Evolutionary conservation across 2,797 vertebrate genomes (phyloP).

Genomic region (Paguma larvata): DNA sequence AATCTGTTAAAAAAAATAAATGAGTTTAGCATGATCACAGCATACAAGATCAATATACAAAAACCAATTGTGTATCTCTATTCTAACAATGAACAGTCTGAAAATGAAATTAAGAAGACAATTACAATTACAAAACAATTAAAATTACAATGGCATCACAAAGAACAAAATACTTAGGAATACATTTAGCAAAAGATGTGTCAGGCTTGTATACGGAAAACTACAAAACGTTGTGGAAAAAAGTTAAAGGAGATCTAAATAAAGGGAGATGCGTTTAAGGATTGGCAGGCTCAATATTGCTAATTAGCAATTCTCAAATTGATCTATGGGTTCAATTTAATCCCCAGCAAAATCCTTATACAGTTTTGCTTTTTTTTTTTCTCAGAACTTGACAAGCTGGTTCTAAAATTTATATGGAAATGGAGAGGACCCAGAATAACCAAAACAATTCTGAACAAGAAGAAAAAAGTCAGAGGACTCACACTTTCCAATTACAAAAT

Average conservation of each 20-base stretch:
- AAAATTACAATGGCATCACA: background rate
- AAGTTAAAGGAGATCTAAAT: background rate
- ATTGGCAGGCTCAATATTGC: background rate
- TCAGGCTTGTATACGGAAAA: background rate
- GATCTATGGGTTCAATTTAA: background rate
- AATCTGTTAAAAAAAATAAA: background rate
- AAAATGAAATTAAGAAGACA: background rate
- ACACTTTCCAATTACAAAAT: background rate
- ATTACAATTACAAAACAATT: background rate
- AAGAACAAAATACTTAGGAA: slow-evolving; percentile 12
- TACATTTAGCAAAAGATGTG: background rate
- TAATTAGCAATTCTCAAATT: background rate
- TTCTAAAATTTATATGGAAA: background rate
- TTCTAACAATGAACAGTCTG: background rate
- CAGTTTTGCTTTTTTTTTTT: background rate
- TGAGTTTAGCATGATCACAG: background rate
- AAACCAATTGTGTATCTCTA: background rate
- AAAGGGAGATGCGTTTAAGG: background rate
- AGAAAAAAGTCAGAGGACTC: background rate
- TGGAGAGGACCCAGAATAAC: background rate
- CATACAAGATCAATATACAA: background rate
- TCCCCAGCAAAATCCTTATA: background rate
- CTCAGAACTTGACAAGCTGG: background rate
- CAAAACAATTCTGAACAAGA: background rate
- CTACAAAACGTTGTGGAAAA: background rate